Conservation (phyloP, 2,888 invertebrate genomes). For the Ypsolopha scabrella region DNA sequence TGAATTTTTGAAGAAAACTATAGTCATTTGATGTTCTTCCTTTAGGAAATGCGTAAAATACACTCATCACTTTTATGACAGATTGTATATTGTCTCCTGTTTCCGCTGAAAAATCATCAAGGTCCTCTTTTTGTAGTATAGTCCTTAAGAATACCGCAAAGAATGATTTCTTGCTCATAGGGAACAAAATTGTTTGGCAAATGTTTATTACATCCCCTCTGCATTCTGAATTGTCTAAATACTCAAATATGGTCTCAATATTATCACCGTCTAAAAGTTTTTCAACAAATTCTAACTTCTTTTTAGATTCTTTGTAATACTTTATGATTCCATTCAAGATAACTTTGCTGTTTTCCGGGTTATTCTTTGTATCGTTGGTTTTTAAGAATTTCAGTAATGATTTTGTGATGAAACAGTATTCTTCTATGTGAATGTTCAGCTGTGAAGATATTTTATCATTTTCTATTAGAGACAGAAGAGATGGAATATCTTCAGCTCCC, state of each 20-base stretch:
- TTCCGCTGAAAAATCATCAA: constrained; percentile 43
- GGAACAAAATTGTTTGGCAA: constrained; percentile 26
- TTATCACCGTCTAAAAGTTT: constrained; percentile 43
- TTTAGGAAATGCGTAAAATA: constrained; percentile 44
- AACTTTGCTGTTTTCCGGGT: constrained; percentile 19
- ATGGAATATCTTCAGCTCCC: constrained; percentile 27
- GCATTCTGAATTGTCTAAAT: constrained; percentile 31
- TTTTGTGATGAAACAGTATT: constrained; percentile 34
- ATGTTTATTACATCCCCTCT: constrained; percentile 8
- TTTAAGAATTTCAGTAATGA: constrained; percentile 36
- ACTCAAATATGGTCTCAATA: constrained; percentile 45
- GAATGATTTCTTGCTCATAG: constrained; percentile 39
- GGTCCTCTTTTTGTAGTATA: constrained; percentile 45
- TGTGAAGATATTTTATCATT: constrained; percentile 39
- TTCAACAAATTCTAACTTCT: constrained; percentile 46
- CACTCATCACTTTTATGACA: constrained; percentile 51
- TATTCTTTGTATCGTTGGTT: constrained; percentile 13
- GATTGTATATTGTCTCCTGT: constrained; percentile 58
- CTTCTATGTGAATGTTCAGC: constrained; percentile 31
- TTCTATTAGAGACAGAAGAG: constrained; percentile 39
- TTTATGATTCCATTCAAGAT: constrained; percentile 34
- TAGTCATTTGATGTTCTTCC: constrained; percentile 28
- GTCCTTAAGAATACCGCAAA: constrained; percentile 46
- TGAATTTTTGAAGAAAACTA: constrained; percentile 42
- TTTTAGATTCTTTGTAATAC: constrained; percentile 49